These are phyloP conservation scores for Mercenaria mercenaria DNA, from an alignment of 1,140 invertebrate genomes.

Conservation along the genomic window DNA sequence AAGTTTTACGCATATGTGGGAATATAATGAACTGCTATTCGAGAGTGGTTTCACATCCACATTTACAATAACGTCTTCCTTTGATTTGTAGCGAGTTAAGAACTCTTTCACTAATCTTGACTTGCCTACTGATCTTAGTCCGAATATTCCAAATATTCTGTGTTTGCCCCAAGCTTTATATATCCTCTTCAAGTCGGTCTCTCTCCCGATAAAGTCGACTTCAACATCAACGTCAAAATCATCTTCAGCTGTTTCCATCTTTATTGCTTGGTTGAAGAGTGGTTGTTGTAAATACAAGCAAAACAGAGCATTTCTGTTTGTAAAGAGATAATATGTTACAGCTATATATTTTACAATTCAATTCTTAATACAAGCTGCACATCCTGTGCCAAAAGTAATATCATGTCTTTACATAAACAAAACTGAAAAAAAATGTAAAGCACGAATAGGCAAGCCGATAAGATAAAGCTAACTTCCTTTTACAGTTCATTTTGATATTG, in stretches of 20 bases:
- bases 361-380: no score
- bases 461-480: no score
- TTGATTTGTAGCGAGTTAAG: no score
- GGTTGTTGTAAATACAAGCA: neutral
- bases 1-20: neutral
- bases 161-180: conserved; percentile 1
- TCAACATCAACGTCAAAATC: conserved; percentile 38
- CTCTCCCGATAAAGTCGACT: conserved; percentile 43
- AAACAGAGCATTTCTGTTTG: neutral
- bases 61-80: no score
- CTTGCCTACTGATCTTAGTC: conserved; percentile 56
- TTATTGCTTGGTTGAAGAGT: neutral
- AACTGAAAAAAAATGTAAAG: no score
- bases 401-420: no score
- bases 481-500: no score
- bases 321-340: no score
- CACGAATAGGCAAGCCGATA: no score
- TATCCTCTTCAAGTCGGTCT: neutral
- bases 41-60: neutral
- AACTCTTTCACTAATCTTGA: conserved; percentile 48
- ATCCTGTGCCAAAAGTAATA: no score
- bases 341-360: no score
- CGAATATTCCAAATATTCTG: conserved; percentile 64
- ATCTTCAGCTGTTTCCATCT: neutral
- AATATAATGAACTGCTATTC: neutral